Conservation (phyloP, 1,140 invertebrate genomes). For the Pseudomyrmex concolor region DNA sequence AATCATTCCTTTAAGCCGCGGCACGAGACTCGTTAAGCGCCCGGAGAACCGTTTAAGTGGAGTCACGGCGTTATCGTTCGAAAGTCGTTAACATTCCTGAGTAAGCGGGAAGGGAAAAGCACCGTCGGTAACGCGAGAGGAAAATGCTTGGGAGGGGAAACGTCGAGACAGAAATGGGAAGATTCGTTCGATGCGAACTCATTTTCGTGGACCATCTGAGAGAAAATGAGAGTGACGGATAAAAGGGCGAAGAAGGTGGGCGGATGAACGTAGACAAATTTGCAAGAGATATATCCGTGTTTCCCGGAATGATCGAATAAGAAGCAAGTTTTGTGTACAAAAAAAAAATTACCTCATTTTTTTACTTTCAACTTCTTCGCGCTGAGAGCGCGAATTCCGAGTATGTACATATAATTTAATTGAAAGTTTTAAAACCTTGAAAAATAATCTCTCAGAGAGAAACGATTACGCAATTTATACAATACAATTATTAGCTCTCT, state of each 20-base stretch:
- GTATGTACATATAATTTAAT: slow-evolving; percentile 12
- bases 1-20: slow-evolving; percentile 47
- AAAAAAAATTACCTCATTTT: background rate
- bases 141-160: slow-evolving; percentile 6
- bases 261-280: background rate
- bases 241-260: background rate
- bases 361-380: background rate
- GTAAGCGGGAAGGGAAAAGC: slow-evolving; percentile 19
- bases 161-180: background rate
- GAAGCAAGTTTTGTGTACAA: background rate
- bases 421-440: slow-evolving; percentile 17
- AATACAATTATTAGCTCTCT: background rate
- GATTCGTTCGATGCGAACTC: slow-evolving; percentile 30
- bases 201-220: slow-evolving; percentile 31
- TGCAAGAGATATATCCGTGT: background rate
- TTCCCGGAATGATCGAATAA: background rate
- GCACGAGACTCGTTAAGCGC: slow-evolving; percentile 60
- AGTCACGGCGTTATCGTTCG: slow-evolving; percentile 61
- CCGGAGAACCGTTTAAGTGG: slow-evolving; percentile 49
- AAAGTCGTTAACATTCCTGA: slow-evolving; percentile 65
- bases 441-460: background rate
- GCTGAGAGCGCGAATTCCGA: background rate
- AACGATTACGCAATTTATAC: background rate
- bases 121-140: background rate
- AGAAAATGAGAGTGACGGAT: slow-evolving; percentile 26